Evolutionary conservation across 2,888 invertebrate species (phyloP).

Genomic region (Trichopoda pennipes): DNA sequence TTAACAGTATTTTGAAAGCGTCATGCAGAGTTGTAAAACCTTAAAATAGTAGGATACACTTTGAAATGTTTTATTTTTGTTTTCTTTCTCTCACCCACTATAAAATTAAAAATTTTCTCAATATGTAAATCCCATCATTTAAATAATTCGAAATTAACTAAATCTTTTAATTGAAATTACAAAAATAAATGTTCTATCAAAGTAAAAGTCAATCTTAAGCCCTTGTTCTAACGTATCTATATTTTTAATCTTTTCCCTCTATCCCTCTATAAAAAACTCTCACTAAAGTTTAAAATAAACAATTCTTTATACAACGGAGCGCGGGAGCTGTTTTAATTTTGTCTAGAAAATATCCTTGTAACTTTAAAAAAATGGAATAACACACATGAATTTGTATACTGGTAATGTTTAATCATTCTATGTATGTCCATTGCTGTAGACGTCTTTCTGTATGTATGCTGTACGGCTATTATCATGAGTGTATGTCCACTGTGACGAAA

Average conservation of each 20-base stretch:
- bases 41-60: too few relatives aligned
- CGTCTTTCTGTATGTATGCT: neutral
- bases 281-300: neutral
- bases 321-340: constrained; percentile 20
- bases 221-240: constrained; percentile 10
- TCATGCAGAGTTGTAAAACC: too few relatives aligned
- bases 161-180: constrained; percentile 4
- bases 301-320: constrained; percentile 47
- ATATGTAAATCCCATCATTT: neutral
- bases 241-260: neutral
- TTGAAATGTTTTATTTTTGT: too few relatives aligned
- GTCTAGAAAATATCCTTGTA: constrained; percentile 28
- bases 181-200: neutral
- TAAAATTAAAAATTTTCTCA: neutral
- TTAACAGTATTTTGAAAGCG: too few relatives aligned
- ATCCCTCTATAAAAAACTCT: neutral
- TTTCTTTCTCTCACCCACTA: too few relatives aligned
- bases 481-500: constrained; percentile 63
- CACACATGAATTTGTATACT: neutral
- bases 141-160: constrained; percentile 5
- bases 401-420: neutral
- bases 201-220: constrained; percentile 57
- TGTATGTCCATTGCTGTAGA: neutral
- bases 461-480: neutral
- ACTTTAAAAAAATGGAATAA: constrained; percentile 36